Base-by-base conservation (phyloP, 1,140 invertebrate genomes). In the Atta texana region DNA sequence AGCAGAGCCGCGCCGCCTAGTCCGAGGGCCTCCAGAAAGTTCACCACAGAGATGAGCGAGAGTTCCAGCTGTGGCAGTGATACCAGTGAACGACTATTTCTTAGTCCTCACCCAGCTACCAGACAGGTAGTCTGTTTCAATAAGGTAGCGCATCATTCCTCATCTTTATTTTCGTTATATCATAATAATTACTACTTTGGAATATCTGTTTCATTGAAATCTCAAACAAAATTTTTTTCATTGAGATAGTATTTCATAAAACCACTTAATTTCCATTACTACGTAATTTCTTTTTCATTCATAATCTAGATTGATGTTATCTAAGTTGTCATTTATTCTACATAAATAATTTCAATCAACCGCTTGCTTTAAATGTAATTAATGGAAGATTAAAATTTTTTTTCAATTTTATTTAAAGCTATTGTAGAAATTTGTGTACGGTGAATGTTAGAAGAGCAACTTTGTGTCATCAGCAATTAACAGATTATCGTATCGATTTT, bases 21-120 rank as follows among this genome's bases (percentile, higher is more conserved):
- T 90, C 98, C 97, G 3, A 93, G 97, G 72, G 97, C 97, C 1
- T 96, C 94, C 76, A 93, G 96, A 87, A 97, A 97, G 92, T 97
- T 97, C 92, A 95, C 97, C 64, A 94, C 96, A 51, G 96, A 98
- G 93, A 94, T 98, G 92, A 97, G 97, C 92, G 98, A 98, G 92
- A 98, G 97, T 93, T 98, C 97, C 28, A 98, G 97, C 63, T 98
- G 97, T 92, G 97, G 97, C 16, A 98, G 97, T 68, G 98, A 98
- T 92, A 97, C 97, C 31, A 98, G 97, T 86, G 97, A 98, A 94
- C 95, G 97, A 82, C 94, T 97, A 55, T 96, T 96, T 61, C 92
- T 94, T 57, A 94, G 87, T 85, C 96, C 97, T 64, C 96, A 96
- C 89, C 95, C 96, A 57, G 96, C 95, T 92, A 96, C 96, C 90